A percentile compares a stretch with the other conserved stretches of the same genome.
Conservation (phyloP, 2,888 invertebrate species). For the Pachymerium ferrugineum region DNA sequence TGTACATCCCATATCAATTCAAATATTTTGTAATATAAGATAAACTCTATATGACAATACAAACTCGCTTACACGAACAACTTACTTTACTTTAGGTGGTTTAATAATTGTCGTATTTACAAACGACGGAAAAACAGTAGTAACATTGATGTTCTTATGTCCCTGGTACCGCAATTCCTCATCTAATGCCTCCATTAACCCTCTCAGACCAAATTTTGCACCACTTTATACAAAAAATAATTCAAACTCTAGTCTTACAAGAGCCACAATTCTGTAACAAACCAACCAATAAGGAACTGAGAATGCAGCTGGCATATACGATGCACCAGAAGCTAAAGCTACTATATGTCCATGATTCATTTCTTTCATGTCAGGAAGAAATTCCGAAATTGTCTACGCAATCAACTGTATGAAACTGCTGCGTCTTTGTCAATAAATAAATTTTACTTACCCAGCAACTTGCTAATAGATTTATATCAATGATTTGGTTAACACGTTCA, state of each 20-base stretch:
- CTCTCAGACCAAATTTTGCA: constrained; percentile 62
- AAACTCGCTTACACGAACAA: background rate
- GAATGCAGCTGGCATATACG: constrained; percentile 64
- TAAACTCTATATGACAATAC: too few species aligned
- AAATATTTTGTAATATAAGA: too few species aligned
- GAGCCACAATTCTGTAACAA: too few species aligned
- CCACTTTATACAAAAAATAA: constrained; percentile 46
- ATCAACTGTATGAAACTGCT: background rate
- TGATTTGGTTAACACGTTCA: constrained; percentile 63
- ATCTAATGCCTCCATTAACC: constrained; percentile 59
- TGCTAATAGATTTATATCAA: constrained; percentile 70
- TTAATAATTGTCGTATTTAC: constrained; percentile 53
- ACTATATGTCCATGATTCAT: constrained; percentile 71
- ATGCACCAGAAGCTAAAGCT: constrained; percentile 69
- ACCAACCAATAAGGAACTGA: constrained; percentile 67
- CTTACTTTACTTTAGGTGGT: constrained; percentile 51
- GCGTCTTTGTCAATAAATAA: background rate
- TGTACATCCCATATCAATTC: too few species aligned
- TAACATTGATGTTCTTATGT: constrained; percentile 56
- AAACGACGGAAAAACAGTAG: constrained; percentile 60
- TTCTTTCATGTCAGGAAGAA: constrained; percentile 69
- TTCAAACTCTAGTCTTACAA: background rate
- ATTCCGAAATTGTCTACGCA: constrained; percentile 64
- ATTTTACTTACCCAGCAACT: constrained; percentile 67
- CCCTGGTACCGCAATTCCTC: constrained; percentile 58